Evolutionary conservation across 1,140 invertebrate species (phyloP), one percentile per base, ranked within the genome.

Genomic region (Caenorhabditis briggsae): DNA sequence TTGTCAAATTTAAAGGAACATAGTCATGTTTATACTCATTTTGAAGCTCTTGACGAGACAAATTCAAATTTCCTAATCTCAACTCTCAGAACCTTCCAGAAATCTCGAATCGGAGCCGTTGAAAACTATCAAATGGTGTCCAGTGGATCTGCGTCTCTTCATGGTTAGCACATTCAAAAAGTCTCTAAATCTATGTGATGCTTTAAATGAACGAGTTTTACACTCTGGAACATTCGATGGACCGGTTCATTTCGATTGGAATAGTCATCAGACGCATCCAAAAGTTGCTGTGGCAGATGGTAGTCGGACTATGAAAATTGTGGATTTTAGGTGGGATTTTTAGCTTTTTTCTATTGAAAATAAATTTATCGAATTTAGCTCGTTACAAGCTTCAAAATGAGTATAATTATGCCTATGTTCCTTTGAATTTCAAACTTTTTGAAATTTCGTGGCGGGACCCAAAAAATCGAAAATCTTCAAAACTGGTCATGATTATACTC

Each of bases 221-320:
- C 14, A 46, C 2, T 14, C 33, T 7, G 9, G 16, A 43, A 33
- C 43, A 46, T 70, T 70, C 41, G 64, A 70, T 14, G 64, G 64
- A 18, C 12, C 43, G 3, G 64, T 70, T 16, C 11, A 70, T 70
- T 70, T 70, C 18, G 11, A 70, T 70, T 70, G 64, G 64, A 70
- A 70, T 70, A 14, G 43, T 11, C 41, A 70, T 23, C 43, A 70
- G 16, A 16, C 18, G 64, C 43, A 70, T 18, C 43, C 64, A 11
- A 70, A 70, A 46, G 64, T 70, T 12, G 64, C 64, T 5, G 64
- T 70, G 41, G 64, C 64, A 8, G 64, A 70, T 70, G 64, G 64
- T 2, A 46, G 41, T 43, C 9, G 64, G 16, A 18, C 41, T 0
- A 46, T 46, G 33, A 70, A 70, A 70, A 70, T 70, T 18, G 41